A percentile compares a stretch with the other conserved stretches of the same genome.
Conservation (phyloP, 2,113 vertebrate genomes). For the Onychostoma macrolepis region DNA sequence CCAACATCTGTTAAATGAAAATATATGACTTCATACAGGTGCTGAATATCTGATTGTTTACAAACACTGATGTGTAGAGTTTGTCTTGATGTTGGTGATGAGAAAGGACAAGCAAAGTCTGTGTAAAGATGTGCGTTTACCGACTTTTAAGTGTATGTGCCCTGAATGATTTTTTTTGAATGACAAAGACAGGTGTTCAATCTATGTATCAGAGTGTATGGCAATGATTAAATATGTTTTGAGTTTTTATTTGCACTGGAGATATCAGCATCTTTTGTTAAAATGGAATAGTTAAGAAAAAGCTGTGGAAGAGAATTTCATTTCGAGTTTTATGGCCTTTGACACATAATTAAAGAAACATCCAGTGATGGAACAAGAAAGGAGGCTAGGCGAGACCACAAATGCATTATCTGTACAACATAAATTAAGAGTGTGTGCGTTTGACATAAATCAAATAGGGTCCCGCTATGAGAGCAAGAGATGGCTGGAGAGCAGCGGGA, state of each 20-base stretch:
- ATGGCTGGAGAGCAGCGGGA: conserved; percentile 42
- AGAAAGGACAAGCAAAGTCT: conserved; percentile 7
- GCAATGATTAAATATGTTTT: conserved; percentile 74
- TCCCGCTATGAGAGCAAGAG: conserved; percentile 58
- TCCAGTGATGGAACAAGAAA: conserved; percentile 80
- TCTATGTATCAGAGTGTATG: conserved; percentile 62
- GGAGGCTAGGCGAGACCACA: conserved; percentile 73
- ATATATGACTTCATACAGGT: conserved; percentile 15
- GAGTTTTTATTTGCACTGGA: conserved; percentile 71
- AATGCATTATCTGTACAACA: conserved; percentile 73
- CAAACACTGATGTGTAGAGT: not conserved
- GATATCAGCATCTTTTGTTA: conserved; percentile 55
- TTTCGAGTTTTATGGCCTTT: conserved; percentile 79
- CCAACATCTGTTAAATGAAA: not conserved
- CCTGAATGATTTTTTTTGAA: conserved; percentile 48
- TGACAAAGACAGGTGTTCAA: conserved; percentile 33
- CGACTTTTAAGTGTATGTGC: conserved; percentile 17
- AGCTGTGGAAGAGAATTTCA: conserved; percentile 61
- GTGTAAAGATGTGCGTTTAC: not conserved
- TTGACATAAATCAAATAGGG: conserved; percentile 75
- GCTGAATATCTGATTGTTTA: conserved; percentile 20
- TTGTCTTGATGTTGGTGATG: not conserved
- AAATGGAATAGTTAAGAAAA: conserved; percentile 56
- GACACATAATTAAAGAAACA: conserved; percentile 86
- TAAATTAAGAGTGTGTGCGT: conserved; percentile 78